Conservation (phyloP, 2,888 invertebrate genomes). For the Himalopsyche japonica region DNA sequence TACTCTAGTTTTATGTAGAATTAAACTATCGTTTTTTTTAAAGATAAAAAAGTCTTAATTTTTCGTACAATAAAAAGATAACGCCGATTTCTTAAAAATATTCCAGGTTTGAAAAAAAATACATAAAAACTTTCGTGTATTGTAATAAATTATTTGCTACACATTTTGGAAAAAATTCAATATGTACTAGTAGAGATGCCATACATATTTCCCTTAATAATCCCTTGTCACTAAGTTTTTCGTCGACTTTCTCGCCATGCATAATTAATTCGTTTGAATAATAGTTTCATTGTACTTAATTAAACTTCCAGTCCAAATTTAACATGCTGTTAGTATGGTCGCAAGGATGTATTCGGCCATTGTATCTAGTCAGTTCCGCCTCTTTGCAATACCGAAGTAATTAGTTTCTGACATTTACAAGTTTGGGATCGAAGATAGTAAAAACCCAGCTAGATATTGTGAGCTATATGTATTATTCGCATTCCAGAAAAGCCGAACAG, state of each 20-base stretch:
- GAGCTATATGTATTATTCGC: constrained; percentile 6
- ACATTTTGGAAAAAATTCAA: too few species aligned
- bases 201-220: too few species aligned
- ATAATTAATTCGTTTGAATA: background rate
- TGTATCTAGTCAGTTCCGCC: constrained; percentile 31
- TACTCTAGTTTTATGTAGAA: too few species aligned
- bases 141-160: too few species aligned
- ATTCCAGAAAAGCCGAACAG: background rate
- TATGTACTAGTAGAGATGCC: too few species aligned
- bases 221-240: background rate
- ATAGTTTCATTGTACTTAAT: background rate
- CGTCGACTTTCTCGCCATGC: background rate
- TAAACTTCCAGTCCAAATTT: background rate
- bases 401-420: constrained; percentile 35
- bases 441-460: constrained; percentile 6
- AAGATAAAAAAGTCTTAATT: too few species aligned
- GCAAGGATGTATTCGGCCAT: constrained; percentile 21
- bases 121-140: too few species aligned
- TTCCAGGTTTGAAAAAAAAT: too few species aligned
- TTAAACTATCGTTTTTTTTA: too few species aligned
- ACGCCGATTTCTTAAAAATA: too few species aligned
- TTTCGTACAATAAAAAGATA: too few species aligned
- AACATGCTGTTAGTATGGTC: background rate
- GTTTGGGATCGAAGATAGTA: constrained; percentile 9
- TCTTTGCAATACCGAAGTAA: constrained; percentile 34